Evolutionary conservation across 2,888 invertebrate genomes (phyloP).

Genomic region (Cordylochernes scorpioides): DNA sequence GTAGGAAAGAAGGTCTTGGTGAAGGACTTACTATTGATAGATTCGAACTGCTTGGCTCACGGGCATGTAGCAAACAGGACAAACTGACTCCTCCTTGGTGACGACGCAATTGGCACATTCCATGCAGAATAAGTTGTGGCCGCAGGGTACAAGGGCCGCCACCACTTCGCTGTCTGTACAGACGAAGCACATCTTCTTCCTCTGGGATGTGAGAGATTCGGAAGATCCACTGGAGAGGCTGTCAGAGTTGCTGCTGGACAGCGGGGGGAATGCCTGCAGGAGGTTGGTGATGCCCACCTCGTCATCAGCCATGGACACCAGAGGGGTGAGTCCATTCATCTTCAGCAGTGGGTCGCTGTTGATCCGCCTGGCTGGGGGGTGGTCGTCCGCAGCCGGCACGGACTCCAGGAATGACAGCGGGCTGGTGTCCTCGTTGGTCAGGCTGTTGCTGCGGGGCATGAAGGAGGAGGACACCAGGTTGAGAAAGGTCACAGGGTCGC

Average conservation of each 20-base stretch:
- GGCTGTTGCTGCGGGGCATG: too few species aligned
- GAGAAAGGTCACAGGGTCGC: too few species aligned
- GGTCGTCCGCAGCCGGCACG: too few species aligned
- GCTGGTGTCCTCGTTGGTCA: too few species aligned
- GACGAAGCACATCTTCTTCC: constrained; percentile 35
- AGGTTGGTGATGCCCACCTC: constrained; percentile 3
- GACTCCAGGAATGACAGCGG: too few species aligned
- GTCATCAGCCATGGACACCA: constrained; percentile 17
- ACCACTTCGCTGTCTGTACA: constrained; percentile 68
- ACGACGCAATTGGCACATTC: constrained; percentile 54
- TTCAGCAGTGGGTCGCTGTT: constrained; percentile 21
- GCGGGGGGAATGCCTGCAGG: constrained; percentile 19
- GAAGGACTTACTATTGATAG: too few species aligned
- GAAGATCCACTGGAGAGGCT: constrained; percentile 20
- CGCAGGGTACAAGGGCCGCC: constrained; percentile 73
- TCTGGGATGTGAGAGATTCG: constrained; percentile 14
- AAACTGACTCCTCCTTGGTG: constrained; percentile 30
- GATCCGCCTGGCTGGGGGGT: constrained; percentile 21
- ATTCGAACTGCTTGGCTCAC: constrained; percentile 71
- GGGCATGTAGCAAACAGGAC: constrained; percentile 61
- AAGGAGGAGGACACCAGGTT: too few species aligned
- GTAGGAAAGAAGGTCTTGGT: too few species aligned
- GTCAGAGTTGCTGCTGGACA: constrained; percentile 24
- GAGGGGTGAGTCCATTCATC: constrained; percentile 12
- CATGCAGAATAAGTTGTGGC: constrained; percentile 79